Evolutionary conservation across 2,888 invertebrate genomes (phyloP), one percentile per base, ranked within the genome.

Genomic region (Nipponacmea schrenckii): DNA sequence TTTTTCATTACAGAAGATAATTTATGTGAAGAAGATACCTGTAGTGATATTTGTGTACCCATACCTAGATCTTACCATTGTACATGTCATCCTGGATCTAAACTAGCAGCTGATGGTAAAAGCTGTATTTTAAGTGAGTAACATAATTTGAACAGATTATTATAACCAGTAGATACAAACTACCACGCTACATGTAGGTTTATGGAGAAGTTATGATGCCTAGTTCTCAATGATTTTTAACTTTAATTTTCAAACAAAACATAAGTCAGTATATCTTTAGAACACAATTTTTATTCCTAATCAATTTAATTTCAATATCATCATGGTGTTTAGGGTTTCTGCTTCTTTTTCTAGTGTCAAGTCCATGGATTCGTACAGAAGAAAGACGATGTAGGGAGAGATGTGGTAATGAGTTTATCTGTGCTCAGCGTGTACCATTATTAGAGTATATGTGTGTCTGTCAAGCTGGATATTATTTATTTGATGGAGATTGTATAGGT

Each of bases 11-110:
- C 62, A 56, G 45, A 68, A 48, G 56, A 48, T 68, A 46, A 62
- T 27, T 26, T 62, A 50, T 74, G 74, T 44, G 14, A 12, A 72
- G 73, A 64, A 24, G 68, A 44, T 64, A 69, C 70, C 1, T 84
- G 84, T 72, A 75, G 68, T 24, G 77, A 79, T 50, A 72, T 77
- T 48, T 85, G 85, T 77, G 76, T 81, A n/a, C 80, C 83, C 48
- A 76, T 84, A n/a, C 80, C 84, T 2, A 75, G 80, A 20, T 75
- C 75, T 31, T 81, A 81, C 71, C 79, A 81, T 70, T 85, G 85
- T 69, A 79, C 79, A 8, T 85, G 85, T 73, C 74, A 77, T 46
- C 73, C 79, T 17, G 83, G 82, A 3, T 79, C 76, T 65, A 75
- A 79, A n/a, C 74, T 83, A 10, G 76, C 76, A 26, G 73, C 72